A percentile compares a stretch with the other conserved stretches of the same genome.
Evolutionary conservation across 2,888 invertebrate genomes (phyloP).

Genomic region (Plagodis pulveraria): DNA sequence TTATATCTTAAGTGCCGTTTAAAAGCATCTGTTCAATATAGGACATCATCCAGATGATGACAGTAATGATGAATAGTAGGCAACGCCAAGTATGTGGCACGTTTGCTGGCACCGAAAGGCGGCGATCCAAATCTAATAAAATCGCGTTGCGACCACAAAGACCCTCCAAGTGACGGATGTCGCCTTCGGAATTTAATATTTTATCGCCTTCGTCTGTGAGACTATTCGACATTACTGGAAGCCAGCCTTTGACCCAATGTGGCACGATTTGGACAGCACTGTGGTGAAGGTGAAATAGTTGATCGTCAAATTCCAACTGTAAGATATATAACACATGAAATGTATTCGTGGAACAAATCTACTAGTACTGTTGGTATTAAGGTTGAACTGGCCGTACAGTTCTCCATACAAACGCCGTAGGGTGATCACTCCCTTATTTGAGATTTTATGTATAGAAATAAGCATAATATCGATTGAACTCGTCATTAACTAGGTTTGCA

Average conservation of each 20-base stretch:
- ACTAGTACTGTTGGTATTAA: too few species aligned
- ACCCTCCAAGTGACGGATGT: constrained; percentile 54
- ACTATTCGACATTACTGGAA: constrained; percentile 41
- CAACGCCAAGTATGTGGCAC: constrained; percentile 1
- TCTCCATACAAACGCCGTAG: too few species aligned
- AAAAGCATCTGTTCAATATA: neutral
- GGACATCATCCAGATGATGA: too few species aligned
- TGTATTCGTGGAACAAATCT: neutral
- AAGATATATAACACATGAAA: constrained; percentile 6
- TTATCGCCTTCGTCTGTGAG: constrained; percentile 45
- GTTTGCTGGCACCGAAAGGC: constrained; percentile 6
- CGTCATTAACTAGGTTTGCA: too few species aligned
- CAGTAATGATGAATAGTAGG: neutral
- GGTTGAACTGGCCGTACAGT: too few species aligned
- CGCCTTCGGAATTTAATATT: constrained; percentile 62
- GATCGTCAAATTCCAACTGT: constrained; percentile 3
- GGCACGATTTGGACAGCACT: constrained; percentile 1
- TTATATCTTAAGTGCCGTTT: too few species aligned
- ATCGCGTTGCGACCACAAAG: constrained; percentile 49
- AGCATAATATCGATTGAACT: too few species aligned
- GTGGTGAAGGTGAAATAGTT: constrained; percentile 8
- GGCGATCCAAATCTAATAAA: constrained; percentile 59
- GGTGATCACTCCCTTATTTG: too few species aligned
- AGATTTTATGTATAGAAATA: too few species aligned
- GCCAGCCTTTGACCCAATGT: constrained; percentile 30